Evolutionary conservation across 2,797 vertebrate species (phyloP), one percentile per base, ranked within the genome.

Genomic region (Prunella strophiata): DNA sequence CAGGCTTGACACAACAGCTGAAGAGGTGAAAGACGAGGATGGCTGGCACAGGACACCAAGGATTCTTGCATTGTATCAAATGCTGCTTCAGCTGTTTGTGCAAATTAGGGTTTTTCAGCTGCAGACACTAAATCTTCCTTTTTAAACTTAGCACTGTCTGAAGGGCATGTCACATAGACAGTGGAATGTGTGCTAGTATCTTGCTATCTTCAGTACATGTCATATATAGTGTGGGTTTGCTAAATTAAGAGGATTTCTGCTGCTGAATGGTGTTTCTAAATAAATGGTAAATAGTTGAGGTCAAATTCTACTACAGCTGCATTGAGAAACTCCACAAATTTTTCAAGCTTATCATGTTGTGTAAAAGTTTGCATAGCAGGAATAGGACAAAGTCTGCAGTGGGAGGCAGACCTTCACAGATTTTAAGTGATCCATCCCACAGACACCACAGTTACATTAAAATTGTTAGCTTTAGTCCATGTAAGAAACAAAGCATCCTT

Each of bases 41-140:
- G 75, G 67, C 81, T 93, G 86, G 27, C 78, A 36, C 5, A 36
- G 84, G 32, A 89, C 48, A 40, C 85, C 72, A 27, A 73, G 76
- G 83, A 94, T 94, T 96, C 87, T 59, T 96, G 77, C 27, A 5
- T 75, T 95, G 47, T 76, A 79, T 85, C 80, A 95, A 89, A 63
- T 94, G 74, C 88, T 96, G 65, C 89, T 83, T 94, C 94, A 97
- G 96, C 94, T 97, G 93, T 96, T 88, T 36, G 0, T 82, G 57
- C 79, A 95, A 65, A 89, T 95, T 61, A 22, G 26, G 18, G 43
- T 5, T 76, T 95, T 86, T 94, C 70, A 91, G 83, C 89, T 95
- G 94, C 84, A 91, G 74, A 92, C 94, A 89, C 76, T 45, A 66
- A 91, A 94, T 93, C 71, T 94, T 91, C 47, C 50, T 79, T 51